phyloP scores from a whole-genome alignment of 2,113 vertebrate genomes.

The Nerophis ophidion region DNA sequence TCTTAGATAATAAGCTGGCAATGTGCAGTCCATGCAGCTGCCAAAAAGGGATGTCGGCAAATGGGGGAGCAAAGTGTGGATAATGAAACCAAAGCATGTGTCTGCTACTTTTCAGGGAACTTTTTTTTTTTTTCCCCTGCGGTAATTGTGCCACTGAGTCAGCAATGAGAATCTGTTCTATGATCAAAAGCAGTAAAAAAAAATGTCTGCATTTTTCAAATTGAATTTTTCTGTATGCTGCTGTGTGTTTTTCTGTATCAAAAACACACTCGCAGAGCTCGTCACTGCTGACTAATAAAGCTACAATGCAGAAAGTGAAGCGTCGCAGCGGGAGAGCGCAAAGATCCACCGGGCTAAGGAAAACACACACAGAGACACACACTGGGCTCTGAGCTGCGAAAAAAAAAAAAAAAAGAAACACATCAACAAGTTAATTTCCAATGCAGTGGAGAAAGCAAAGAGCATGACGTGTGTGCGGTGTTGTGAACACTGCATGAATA shows the following conservation, averaged over 20 bases:
- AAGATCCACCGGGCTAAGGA: slow-evolving; percentile 54
- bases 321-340: slow-evolving; percentile 40
- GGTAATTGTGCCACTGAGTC: slow-evolving; percentile 22
- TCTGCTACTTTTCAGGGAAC: slow-evolving; percentile 18
- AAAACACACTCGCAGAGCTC: slow-evolving; percentile 31
- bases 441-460: slow-evolving; percentile 19
- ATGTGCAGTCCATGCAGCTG: slow-evolving; percentile 17
- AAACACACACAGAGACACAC: slow-evolving; percentile 40
- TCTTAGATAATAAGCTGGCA: slow-evolving; percentile 37
- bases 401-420: slow-evolving; percentile 4
- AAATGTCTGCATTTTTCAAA: no score
- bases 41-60: slow-evolving; percentile 21
- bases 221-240: not conserved
- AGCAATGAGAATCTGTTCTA: slow-evolving; percentile 32
- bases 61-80: slow-evolving; percentile 9
- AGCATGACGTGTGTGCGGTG: slow-evolving; percentile 24
- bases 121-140: slow-evolving; percentile 9
- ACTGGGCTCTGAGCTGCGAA: slow-evolving; percentile 30
- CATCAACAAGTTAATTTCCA: slow-evolving; percentile 33
- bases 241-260: not conserved
- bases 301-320: slow-evolving; percentile 44
- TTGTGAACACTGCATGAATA: slow-evolving; percentile 12
- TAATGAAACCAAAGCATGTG: slow-evolving; percentile 27
- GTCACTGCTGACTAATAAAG: slow-evolving; percentile 38
- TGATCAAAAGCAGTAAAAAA: not conserved